phyloP scores from a whole-genome alignment of 2,888 invertebrate genomes.

The Perithous albicinctus region DNA sequence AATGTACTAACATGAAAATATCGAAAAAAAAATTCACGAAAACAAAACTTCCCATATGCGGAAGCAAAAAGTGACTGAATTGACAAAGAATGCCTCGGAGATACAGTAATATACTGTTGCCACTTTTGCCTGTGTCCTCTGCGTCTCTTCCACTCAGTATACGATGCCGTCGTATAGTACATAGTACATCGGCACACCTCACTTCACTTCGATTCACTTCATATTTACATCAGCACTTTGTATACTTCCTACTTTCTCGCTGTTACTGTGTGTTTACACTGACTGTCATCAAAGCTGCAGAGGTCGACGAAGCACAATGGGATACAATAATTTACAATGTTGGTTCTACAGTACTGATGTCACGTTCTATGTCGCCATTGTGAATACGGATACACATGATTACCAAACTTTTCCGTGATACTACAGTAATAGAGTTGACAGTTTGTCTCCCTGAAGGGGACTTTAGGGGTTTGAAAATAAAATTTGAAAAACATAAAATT shows the following conservation, averaged over 20 bases:
- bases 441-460: too few species aligned
- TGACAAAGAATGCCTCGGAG: too few species aligned
- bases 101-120: conserved; percentile 35
- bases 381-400: neutral
- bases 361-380: neutral
- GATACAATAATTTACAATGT: conserved; percentile 73
- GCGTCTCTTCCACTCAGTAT: conserved; percentile 18
- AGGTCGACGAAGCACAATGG: conserved; percentile 70
- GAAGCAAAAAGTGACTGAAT: too few species aligned
- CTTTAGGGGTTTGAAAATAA: too few species aligned
- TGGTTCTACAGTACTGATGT: conserved; percentile 2
- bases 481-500: too few species aligned
- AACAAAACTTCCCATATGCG: too few species aligned
- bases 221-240: conserved; percentile 64
- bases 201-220: conserved; percentile 55
- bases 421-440: conserved; percentile 3
- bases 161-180: neutral
- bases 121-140: conserved; percentile 33
- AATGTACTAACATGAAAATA: too few species aligned
- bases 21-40: too few species aligned
- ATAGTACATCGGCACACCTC: conserved; percentile 41
- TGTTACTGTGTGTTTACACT: conserved; percentile 38
- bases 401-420: conserved; percentile 11
- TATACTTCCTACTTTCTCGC: conserved; percentile 61
- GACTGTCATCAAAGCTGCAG: conserved; percentile 58